Evolutionary conservation across 2,888 invertebrate genomes (phyloP), one percentile per base, ranked within the genome.

Genomic region (Chydorus sphaericus): DNA sequence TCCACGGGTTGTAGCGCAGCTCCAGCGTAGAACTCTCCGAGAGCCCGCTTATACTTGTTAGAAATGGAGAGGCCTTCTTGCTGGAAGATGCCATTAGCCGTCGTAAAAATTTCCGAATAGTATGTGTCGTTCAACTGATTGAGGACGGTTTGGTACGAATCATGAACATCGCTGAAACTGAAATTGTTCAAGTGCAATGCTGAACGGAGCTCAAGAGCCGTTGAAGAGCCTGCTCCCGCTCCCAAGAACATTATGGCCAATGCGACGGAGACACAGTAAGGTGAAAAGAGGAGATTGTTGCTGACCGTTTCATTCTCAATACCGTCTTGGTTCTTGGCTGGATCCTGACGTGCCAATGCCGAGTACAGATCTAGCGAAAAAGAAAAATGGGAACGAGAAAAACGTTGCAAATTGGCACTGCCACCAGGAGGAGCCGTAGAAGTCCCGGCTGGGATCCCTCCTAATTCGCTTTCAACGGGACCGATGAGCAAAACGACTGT

Each of bases 181-280:
- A 62, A 59, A 56, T 63, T 62, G 48, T 62, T 61, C 57, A 65
- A 65, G 52, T 64, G 64, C 6, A 66, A 60, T 3, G 62, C 63
- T 20, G 60, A 60, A 26, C 62, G 60, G 30, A 66, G 58, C 54
- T 65, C 63, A 5, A 59, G 51, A 30, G 64, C 63, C 4, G 64
- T 65, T 23, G 61, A 61, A 6, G 66, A 66, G 14, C 61, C 62
- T 18, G 61, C 59, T 7, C 63, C 63, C 2, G 66, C 62, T 6
- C 66, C 66, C 18, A 66, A 60, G 61, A 65, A 66, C n/a, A 66
- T 57, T 59, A 65, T 65, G 11, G 65, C 63, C 44, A 66, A 57
- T 7, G 65, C 63, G 1, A 62, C 62, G 16, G 63, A 62, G 6
- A 66, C 61, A 56, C 64, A 64, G 59, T 61, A 62, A 44, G 61